Conservation (phyloP, 2,797 vertebrate genomes). For the Cyclura pinguis region DNA sequence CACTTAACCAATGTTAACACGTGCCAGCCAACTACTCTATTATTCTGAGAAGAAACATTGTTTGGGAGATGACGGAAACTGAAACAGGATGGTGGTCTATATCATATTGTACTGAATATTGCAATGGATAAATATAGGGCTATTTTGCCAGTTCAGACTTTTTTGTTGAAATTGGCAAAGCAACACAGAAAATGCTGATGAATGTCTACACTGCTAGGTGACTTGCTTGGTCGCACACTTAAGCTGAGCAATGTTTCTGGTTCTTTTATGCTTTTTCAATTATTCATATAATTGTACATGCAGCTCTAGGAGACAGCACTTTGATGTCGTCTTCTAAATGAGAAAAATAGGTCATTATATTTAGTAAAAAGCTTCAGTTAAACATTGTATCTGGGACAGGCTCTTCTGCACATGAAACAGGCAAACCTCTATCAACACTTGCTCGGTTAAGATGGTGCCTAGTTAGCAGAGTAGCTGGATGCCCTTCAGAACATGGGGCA, state of each 20-base stretch:
- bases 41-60: not conserved
- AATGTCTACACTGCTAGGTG: not conserved
- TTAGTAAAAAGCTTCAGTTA: not conserved
- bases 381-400: not conserved
- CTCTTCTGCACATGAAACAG: not conserved
- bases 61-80: not conserved
- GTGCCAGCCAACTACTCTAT: not conserved
- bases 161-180: not conserved
- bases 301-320: not conserved
- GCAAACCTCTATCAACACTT: not conserved
- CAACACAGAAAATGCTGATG: not conserved
- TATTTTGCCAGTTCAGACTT: not conserved
- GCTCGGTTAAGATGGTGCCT: not conserved
- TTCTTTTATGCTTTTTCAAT: constrained; percentile 9
- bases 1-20: not conserved
- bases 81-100: not conserved
- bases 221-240: not conserved
- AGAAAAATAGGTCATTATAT: constrained; percentile 32
- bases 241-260: not conserved
- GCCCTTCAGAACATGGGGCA: not conserved
- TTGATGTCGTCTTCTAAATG: not conserved
- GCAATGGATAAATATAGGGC: too few species aligned
- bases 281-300: not conserved
- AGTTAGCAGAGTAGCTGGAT: not conserved
- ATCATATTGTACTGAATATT: not conserved